Evolutionary conservation across 2,797 vertebrate species (phyloP).

Genomic region (Rhinophrynus dorsalis): DNA sequence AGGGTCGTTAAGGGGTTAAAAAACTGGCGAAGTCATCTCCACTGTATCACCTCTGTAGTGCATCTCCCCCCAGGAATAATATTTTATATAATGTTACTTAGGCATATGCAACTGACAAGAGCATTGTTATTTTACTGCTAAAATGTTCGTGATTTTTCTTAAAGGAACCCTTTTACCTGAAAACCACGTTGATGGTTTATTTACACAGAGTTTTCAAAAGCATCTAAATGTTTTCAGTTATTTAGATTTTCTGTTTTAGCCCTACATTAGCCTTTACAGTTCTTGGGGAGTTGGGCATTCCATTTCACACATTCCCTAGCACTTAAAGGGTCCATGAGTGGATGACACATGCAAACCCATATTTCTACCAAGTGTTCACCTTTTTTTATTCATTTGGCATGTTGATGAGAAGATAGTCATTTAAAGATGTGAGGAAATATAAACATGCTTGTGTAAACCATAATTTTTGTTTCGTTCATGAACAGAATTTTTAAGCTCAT

Average conservation of each 20-base stretch:
- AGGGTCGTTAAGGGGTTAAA: too few species aligned
- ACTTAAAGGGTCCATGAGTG: too few species aligned
- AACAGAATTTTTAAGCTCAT: background rate
- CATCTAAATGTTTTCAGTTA: too few species aligned
- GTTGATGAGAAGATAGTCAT: constrained; percentile 13
- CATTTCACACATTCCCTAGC: too few species aligned
- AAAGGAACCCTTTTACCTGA: background rate
- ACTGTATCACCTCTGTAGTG: too few species aligned
- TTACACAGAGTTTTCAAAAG: too few species aligned
- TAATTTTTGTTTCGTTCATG: background rate
- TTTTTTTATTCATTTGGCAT: background rate
- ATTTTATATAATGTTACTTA: background rate
- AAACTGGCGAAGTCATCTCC: too few species aligned
- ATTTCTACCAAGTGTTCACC: constrained; percentile 9
- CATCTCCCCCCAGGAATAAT: too few species aligned
- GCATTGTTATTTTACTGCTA: background rate
- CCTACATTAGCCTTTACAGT: too few species aligned
- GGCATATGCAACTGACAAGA: constrained; percentile 15
- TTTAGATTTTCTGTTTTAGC: too few species aligned
- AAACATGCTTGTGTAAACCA: background rate
- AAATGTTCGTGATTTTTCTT: constrained; percentile 13
- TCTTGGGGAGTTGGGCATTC: too few species aligned
- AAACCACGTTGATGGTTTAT: too few species aligned
- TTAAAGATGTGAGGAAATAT: constrained; percentile 4
- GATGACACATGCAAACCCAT: constrained; percentile 13